Evolutionary conservation across 2,797 vertebrate genomes (phyloP), one percentile per base, ranked within the genome.

Genomic region (Poecilia picta): DNA sequence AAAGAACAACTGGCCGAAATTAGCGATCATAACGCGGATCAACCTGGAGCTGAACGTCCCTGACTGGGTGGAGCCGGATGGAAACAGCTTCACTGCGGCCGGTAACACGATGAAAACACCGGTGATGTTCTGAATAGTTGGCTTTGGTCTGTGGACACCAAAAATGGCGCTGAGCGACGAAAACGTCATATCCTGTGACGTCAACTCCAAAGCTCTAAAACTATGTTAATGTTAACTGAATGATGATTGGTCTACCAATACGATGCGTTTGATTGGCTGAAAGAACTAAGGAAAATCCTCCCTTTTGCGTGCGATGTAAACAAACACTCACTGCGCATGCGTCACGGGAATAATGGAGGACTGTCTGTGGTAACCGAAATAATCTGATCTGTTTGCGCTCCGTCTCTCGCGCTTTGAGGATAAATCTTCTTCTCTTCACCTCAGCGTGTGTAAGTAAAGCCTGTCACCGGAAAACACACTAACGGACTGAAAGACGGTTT

Each of bases 271-370:
- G 81, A 92, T 91, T 92, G 88, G 91, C 49, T 82, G 25, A 0
- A 1, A 20, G 23, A 4, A 33, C 15, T 4, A 11, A 41, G 8
- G 47, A 75, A 78, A 71, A 73, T 73, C 91, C 81, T 1, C 94
- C 79, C 79, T 81, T 59, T 77, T 55, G 10, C 46, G 57, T 78
- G 45, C 74, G 47, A 88, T 96, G 95, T 96, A 96, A 96, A 96
- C 93, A 96, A 94, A 93, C 78, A 79, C 72, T 77, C 53, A 95
- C 86, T 94, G 94, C 73, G 95, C 96, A 93, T 96, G 96, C 95
- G 96, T 88, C 75, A 81, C 79, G 81, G 85, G 41, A 94, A 85
- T 93, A 96, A 96, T 96, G 96, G 96, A 94, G 91, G 95, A 94
- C 90, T 85, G 89, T 92, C 81, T 93, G 91, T 88, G 83, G 78